These are phyloP conservation scores for Macroglossus sobrinus DNA, from an alignment of 2,113 vertebrate species.

Conservation along the genomic window DNA sequence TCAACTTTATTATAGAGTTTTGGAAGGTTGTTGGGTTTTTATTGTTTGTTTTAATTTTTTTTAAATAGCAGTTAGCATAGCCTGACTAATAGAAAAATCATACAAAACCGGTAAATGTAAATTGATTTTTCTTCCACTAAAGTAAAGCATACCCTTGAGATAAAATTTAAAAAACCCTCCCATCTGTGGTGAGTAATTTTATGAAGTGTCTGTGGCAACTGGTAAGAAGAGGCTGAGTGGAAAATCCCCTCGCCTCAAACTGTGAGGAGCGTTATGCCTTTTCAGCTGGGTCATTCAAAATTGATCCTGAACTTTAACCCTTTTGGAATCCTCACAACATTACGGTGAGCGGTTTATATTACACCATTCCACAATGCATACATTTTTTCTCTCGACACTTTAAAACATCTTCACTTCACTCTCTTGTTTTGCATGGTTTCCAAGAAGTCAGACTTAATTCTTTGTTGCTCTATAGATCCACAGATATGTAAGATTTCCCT, in stretches of 20 bases:
- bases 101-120: background rate
- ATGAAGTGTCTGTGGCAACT: constrained; percentile 28
- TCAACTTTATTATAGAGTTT: background rate
- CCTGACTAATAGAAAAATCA: background rate
- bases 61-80: background rate
- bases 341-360: background rate
- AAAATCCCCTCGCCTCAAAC: background rate
- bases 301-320: background rate
- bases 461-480: background rate
- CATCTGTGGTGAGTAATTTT: constrained; percentile 53
- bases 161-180: constrained; percentile 10
- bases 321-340: background rate
- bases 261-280: background rate
- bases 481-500: background rate
- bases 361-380: background rate
- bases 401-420: background rate
- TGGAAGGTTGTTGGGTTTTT: background rate
- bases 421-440: background rate
- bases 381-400: background rate
- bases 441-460: background rate
- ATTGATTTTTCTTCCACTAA: constrained; percentile 14
- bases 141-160: constrained; percentile 12
- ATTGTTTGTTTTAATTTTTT: background rate
- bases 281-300: background rate
- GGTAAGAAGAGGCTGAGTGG: background rate